Conservation (phyloP, 2,113 vertebrate species). For the Pterocles orientalis region DNA sequence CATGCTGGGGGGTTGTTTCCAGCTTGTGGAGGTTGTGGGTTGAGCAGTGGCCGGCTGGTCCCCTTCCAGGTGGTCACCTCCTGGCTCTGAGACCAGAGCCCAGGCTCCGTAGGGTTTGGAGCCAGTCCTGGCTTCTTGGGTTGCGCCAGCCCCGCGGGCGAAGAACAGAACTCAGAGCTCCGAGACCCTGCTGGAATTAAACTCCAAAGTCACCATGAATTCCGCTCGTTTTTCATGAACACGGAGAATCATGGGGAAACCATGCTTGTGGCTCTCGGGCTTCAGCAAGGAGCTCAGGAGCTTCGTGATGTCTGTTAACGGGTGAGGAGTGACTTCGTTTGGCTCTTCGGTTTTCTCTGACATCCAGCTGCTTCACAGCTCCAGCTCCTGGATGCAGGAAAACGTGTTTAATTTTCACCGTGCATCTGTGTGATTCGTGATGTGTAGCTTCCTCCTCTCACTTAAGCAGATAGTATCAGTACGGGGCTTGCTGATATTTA, state of each 20-base stretch:
- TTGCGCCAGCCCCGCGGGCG: neutral
- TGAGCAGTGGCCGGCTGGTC: neutral
- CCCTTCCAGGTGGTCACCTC: neutral
- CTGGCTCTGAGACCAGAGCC: neutral
- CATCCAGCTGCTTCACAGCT: neutral
- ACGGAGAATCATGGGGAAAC: neutral
- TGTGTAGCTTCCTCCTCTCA: neutral
- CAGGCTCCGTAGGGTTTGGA: neutral
- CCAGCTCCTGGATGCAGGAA: neutral
- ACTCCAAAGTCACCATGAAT: slow-evolving; percentile 3
- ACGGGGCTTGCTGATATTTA: neutral
- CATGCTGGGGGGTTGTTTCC: neutral
- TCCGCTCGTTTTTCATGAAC: slow-evolving; percentile 3
- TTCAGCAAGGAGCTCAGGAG: neutral
- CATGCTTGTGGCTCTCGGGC: neutral
- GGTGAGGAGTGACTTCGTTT: slow-evolving; percentile 26
- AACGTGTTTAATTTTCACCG: neutral
- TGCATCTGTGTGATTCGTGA: neutral
- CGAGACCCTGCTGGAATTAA: neutral
- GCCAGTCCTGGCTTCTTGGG: rapidly evolving
- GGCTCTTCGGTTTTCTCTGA: neutral
- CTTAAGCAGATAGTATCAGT: neutral
- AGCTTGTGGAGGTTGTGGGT: neutral
- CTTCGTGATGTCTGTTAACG: slow-evolving; percentile 2
- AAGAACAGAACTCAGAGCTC: neutral